Base-by-base conservation (phyloP, 2,888 invertebrate genomes). In the Campoletis raptor region DNA sequence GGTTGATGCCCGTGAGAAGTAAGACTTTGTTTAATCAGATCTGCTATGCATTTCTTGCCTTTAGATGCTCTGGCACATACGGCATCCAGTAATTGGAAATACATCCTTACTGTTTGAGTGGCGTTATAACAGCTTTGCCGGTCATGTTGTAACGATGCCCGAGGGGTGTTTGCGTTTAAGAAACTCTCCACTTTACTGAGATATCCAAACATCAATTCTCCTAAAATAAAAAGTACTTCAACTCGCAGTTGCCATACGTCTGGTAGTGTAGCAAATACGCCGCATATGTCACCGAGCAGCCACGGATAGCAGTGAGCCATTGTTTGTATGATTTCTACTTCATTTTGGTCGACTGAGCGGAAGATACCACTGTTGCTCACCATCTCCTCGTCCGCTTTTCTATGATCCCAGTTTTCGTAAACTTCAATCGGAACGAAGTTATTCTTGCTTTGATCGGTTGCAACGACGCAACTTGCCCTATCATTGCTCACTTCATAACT, bases 241-340 rank as follows among this genome's bases (percentile, higher is more conserved):
- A 64, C 64, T 24, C 64, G 64, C 64, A 64, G 24, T 24, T 64
- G 30, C 64, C 64, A 64, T 24, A 36, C 36, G 64, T 36, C 36
- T 15, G 64, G 64, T 15, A 64, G 36, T 10, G 15, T 36, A 4
- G 64, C 24, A 24, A 64, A 64, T 64, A 36, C 36, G 15, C 30
- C 24, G 64, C 64, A 64, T 12, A 64, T 64, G 24, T 64, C 64
- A 18, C 64, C 64, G 64, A 64, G 64, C 64, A 64, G 24, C 64
- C 64, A 64, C 12, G 64, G 64, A 64, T 15, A 64, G 36, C 64
- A 64, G 36, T 64, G 24, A 36, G 64, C 64, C 64, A 64, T 24
- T 64, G 64, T 64, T 36, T 64, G 64, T 36, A 64, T 36, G 0
- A 64, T 64, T 4, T 64, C 64, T 24, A 64, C 24, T 64, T 64